Percentiles rank a stretch among this genome's conserved stretches.
These are phyloP conservation scores for Contarinia nasturtii DNA, from an alignment of 1,140 invertebrate genomes.

Conservation along the genomic window DNA sequence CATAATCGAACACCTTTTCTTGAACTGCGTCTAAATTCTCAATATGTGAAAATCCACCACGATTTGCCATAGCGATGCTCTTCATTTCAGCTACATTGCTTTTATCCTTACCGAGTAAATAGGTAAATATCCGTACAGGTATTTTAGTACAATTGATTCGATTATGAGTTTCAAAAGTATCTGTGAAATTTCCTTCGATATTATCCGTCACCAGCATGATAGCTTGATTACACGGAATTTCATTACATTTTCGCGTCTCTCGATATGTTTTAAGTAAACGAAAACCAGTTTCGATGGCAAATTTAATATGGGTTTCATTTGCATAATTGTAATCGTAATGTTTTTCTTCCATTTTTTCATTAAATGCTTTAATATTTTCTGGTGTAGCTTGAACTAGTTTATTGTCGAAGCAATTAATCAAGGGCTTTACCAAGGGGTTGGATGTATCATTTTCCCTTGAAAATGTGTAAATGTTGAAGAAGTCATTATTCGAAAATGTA, in stretches of 20 bases:
- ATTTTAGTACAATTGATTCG: constrained; percentile 36
- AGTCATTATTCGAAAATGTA: constrained; percentile 95
- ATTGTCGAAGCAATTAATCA: constrained; percentile 64
- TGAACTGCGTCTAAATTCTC: constrained; percentile 82
- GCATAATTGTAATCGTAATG: constrained; percentile 49
- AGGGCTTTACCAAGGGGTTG: no score
- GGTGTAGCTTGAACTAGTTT: constrained; percentile 79
- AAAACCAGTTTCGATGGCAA: constrained; percentile 74
- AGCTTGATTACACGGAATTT: constrained; percentile 71
- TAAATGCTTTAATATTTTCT: constrained; percentile 68
- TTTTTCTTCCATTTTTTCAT: constrained; percentile 41
- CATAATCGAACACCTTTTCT: constrained; percentile 83
- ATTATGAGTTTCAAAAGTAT: constrained; percentile 76
- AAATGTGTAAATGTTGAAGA: constrained; percentile 78
- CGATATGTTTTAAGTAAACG: constrained; percentile 50
- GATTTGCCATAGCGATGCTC: constrained; percentile 91
- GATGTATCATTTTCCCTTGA: constrained; percentile 38
- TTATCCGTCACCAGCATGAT: constrained; percentile 99
- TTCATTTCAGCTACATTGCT: constrained; percentile 78
- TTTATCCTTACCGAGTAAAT: constrained; percentile 88
- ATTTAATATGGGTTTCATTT: constrained; percentile 42
- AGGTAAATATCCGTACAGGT: constrained; percentile 89
- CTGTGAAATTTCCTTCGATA: constrained; percentile 71
- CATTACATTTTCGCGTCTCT: constrained; percentile 32
- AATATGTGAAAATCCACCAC: constrained; percentile 86